phyloP scores from a whole-genome alignment of 2,113 vertebrate genomes.

The Neotragus pygmaeus region DNA sequence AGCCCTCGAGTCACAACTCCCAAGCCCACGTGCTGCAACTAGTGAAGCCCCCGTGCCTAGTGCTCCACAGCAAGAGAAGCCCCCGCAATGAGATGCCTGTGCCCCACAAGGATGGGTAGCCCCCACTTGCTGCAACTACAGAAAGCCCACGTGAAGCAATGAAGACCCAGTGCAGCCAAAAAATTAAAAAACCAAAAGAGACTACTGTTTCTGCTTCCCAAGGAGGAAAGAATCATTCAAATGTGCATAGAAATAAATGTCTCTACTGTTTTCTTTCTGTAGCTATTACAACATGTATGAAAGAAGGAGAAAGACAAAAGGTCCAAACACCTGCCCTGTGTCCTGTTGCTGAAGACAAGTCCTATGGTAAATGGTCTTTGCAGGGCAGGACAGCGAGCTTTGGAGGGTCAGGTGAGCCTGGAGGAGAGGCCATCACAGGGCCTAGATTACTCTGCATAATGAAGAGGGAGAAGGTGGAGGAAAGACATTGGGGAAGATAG shows the following conservation, averaged over 20 bases:
- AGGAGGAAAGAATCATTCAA: not conserved
- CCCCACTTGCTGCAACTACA: not conserved
- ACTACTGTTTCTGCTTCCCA: not conserved
- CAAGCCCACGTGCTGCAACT: not conserved
- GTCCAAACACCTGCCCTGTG: not conserved
- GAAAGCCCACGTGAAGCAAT: not conserved
- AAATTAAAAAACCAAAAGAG: not conserved
- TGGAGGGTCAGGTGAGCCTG: not conserved
- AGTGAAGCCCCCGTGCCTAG: not conserved
- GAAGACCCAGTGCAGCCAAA: not conserved
- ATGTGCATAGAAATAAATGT: not conserved
- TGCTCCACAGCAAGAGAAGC: not conserved
- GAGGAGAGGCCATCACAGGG: not conserved
- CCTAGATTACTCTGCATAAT: too few species aligned
- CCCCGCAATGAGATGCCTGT: not conserved
- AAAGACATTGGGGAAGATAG: not conserved
- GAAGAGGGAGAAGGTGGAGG: not conserved
- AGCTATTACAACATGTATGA: not conserved
- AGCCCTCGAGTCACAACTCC: not conserved
- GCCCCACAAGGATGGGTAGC: not conserved
- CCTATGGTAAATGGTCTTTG: not conserved
- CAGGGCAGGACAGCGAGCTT: not conserved
- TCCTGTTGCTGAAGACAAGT: not conserved
- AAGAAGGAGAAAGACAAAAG: not conserved
- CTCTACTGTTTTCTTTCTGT: not conserved